Conservation (phyloP, 2,888 invertebrate species). For the Globia sparganii region DNA sequence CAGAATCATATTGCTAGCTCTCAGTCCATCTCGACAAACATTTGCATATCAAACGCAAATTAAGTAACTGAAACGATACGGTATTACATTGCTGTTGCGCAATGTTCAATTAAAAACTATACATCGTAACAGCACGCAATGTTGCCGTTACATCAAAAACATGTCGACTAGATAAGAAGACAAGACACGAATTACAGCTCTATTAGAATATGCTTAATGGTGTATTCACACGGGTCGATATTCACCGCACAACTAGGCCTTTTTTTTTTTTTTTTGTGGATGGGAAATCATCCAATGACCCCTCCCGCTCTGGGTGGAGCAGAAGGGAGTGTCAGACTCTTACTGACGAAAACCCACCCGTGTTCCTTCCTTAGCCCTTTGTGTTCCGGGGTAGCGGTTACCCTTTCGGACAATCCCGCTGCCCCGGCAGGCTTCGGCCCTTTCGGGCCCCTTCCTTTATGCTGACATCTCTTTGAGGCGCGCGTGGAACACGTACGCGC, state of each 20-base stretch:
- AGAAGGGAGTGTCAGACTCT: too few species aligned
- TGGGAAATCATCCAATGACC: too few species aligned
- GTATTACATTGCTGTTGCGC: slow-evolving; percentile 70
- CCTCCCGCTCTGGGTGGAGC: too few species aligned
- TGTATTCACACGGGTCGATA: slow-evolving; percentile 26
- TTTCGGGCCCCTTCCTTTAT: too few species aligned
- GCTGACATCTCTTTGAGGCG: too few species aligned
- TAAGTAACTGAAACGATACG: slow-evolving; percentile 57
- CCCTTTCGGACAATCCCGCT: too few species aligned
- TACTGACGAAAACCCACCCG: too few species aligned
- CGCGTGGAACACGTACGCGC: too few species aligned
- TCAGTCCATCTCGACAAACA: slow-evolving; percentile 39
- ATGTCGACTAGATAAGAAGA: slow-evolving; percentile 71
- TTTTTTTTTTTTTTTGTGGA: too few species aligned
- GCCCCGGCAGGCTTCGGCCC: too few species aligned
- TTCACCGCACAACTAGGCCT: neutral
- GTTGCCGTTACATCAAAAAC: slow-evolving; percentile 74
- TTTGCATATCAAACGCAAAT: slow-evolving; percentile 53
- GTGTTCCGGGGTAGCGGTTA: too few species aligned
- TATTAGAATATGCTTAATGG: slow-evolving; percentile 61
- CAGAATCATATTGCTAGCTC: neutral
- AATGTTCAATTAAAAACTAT: slow-evolving; percentile 73
- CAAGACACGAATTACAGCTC: slow-evolving; percentile 72
- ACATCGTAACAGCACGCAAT: slow-evolving; percentile 74
- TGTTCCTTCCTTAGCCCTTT: too few species aligned